A percentile compares a stretch with the other conserved stretches of the same genome.
These are phyloP conservation scores for Rhinopomastus cyanomelas DNA, from an alignment of 2,113 vertebrate species.

Conservation along the genomic window DNA sequence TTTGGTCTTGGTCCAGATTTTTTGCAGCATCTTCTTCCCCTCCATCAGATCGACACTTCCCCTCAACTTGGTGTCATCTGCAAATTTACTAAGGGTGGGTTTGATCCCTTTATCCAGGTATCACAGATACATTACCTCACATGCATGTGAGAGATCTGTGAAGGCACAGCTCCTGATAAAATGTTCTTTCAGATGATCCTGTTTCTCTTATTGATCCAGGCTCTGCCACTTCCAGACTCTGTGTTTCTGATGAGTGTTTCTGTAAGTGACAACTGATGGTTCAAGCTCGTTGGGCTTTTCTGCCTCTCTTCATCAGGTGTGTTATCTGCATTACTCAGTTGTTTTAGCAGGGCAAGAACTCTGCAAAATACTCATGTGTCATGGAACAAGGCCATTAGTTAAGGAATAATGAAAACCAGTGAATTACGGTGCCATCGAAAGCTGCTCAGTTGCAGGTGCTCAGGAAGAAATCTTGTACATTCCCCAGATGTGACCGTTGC, in stretches of 20 bases:
- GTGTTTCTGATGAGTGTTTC: fast-evolving
- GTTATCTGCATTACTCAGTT: background rate
- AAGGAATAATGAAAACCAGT: background rate
- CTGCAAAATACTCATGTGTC: background rate
- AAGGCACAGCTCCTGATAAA: background rate
- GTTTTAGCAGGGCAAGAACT: background rate
- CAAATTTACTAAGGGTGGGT: no score
- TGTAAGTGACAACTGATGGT: background rate
- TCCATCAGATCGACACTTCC: no score
- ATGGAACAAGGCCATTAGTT: background rate
- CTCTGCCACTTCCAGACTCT: background rate
- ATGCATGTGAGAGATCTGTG: background rate
- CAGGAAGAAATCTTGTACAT: background rate
- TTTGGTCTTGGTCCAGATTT: no score
- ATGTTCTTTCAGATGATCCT: background rate
- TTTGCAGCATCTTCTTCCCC: no score
- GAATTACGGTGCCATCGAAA: background rate
- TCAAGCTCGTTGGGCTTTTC: background rate
- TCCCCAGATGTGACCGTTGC: background rate
- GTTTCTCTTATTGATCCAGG: background rate
- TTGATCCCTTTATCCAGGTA: no score
- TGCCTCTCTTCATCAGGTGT: background rate
- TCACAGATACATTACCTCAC: no score
- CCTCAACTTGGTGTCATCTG: no score
- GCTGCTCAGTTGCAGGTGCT: background rate